phyloP scores from a whole-genome alignment of 2,888 invertebrate genomes.

The Stomorhina lunata region DNA sequence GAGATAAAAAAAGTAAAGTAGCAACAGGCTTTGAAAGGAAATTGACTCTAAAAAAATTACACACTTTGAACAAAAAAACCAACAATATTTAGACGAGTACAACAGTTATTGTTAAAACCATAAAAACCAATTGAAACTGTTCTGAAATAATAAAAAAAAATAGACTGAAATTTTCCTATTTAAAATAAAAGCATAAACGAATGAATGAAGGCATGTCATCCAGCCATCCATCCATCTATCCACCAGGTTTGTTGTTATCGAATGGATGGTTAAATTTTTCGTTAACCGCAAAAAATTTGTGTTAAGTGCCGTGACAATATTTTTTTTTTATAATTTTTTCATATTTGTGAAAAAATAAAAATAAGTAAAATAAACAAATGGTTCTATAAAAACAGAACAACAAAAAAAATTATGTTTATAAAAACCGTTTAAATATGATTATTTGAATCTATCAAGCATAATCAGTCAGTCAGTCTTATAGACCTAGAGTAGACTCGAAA shows the following conservation, averaged over 20 bases:
- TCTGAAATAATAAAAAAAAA: neutral
- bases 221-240: no score
- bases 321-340: neutral
- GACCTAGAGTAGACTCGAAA: slow-evolving; percentile 1
- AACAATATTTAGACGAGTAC: neutral
- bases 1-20: neutral
- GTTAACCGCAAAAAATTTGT: slow-evolving; percentile 57
- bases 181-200: neutral
- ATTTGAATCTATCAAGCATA: slow-evolving; percentile 62
- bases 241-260: slow-evolving; percentile 5
- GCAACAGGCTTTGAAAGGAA: slow-evolving; percentile 26
- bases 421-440: slow-evolving; percentile 52
- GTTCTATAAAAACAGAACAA: slow-evolving; percentile 6
- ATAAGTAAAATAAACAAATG: slow-evolving; percentile 32
- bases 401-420: neutral
- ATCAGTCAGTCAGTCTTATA: slow-evolving; percentile 18
- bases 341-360: slow-evolving; percentile 2
- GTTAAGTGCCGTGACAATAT: slow-evolving; percentile 64
- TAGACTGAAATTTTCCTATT: neutral
- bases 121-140: slow-evolving; percentile 21
- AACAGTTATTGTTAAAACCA: neutral
- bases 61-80: neutral
- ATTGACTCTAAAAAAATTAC: neutral
- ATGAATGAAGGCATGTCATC: slow-evolving; percentile 16
- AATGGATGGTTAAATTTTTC: slow-evolving; percentile 48